Conservation (phyloP, 2,888 invertebrate species). For the Erebia palarica region DNA sequence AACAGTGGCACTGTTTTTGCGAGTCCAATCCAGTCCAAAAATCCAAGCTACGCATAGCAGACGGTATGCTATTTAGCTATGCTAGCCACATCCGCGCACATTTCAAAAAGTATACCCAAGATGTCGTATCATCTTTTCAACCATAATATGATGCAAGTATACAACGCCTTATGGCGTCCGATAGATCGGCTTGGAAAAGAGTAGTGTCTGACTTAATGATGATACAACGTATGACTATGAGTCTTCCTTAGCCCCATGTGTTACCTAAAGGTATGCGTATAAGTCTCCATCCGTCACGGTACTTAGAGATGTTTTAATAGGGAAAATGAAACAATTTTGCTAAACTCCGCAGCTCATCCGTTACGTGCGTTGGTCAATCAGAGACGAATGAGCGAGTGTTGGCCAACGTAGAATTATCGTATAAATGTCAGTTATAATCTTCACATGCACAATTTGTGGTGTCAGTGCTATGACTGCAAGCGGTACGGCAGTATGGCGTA, state of each 20-base stretch:
- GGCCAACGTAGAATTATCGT: background rate
- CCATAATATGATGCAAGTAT: too few species aligned
- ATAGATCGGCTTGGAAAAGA: too few species aligned
- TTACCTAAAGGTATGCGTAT: background rate
- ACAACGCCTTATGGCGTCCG: too few species aligned
- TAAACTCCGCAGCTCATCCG: constrained; percentile 7
- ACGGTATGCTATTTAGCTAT: too few species aligned
- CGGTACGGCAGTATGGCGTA: too few species aligned
- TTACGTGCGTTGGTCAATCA: constrained; percentile 5
- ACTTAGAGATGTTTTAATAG: constrained; percentile 1
- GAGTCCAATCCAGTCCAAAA: too few species aligned
- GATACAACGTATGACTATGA: background rate
- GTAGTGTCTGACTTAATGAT: too few species aligned
- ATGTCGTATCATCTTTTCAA: too few species aligned
- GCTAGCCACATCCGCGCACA: too few species aligned
- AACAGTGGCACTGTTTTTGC: too few species aligned
- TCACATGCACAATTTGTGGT: background rate
- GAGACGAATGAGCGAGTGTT: constrained; percentile 9
- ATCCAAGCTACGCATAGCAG: too few species aligned
- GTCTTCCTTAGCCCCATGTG: background rate
- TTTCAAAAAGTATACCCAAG: too few species aligned
- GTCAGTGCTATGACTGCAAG: background rate
- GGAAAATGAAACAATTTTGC: constrained; percentile 14
- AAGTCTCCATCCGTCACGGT: constrained; percentile 10
- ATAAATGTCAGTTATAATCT: constrained; percentile 9